Base-by-base conservation (phyloP, 2,113 vertebrate species). In the Mobula birostris region DNA sequence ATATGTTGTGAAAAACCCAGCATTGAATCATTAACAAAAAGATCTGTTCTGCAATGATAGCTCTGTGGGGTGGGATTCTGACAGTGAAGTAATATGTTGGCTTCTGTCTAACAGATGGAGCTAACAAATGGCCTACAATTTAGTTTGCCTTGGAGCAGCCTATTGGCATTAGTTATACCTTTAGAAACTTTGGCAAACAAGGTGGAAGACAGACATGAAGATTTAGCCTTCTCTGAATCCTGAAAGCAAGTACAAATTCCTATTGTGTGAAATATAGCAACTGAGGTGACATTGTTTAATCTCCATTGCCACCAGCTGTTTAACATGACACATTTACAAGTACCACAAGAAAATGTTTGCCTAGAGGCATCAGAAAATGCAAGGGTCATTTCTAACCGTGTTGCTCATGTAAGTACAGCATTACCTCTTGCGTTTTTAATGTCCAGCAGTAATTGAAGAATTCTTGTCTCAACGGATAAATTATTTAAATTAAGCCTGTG, bases 201-300 rank as follows among this genome's bases (percentile, higher is more conserved):
- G 58, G 29, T 17, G 12, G 85, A 27, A 63, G 12, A 63, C 12
- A 63, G 7, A 88, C 58, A 87, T n/a, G 12, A n/a, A 17, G 12
- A 88, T 66, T 88, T 32, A 1, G 58, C 58, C 63, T 88, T 58
- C 85, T 66, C 6, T 24, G 40, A 58, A 83, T 27, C 40, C 21
- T 83, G 29, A n/a, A n/a, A 66, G 29, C 27, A 88, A n/a, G 29
- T 66, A 66, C 58, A 66, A 58, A 11, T 14, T 17, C 12, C 82
- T 17, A 87, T 29, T 87, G 83, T 87, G 85, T 63, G 61, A 29
- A 66, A 27, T 19, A 15, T 66, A 15, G 27, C 56, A 29, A 66
- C 5, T 88, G 85, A 66, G 29, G 11, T 88, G 85, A 32, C 58
- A 88, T 66, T 88, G 9, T 88, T 88, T 88, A 88, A 88, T 88